These are phyloP conservation scores for Nixonia krombeini DNA, from an alignment of 1,140 invertebrate genomes.

Conservation along the genomic window DNA sequence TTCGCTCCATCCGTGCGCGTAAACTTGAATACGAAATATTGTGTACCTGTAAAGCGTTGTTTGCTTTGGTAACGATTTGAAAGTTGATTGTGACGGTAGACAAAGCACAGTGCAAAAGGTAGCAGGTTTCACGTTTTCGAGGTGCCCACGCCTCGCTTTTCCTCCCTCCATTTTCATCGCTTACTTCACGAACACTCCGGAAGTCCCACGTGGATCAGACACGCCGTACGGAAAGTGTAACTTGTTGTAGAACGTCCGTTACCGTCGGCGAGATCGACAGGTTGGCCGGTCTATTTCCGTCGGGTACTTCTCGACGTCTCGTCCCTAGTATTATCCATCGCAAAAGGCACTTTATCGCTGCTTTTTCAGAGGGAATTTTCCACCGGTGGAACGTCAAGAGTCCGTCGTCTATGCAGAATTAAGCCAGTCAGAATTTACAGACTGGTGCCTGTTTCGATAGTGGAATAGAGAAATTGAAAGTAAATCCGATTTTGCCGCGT, in stretches of 20 bases:
- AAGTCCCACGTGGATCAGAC: constrained; percentile 59
- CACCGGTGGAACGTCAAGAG: constrained; percentile 12
- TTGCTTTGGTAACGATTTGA: too few species aligned
- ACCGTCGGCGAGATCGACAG: constrained; percentile 57
- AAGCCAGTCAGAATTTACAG: constrained; percentile 17
- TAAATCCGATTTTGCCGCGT: too few species aligned
- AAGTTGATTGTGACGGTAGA: too few species aligned
- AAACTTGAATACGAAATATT: too few species aligned
- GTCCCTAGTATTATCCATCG: constrained; percentile 10
- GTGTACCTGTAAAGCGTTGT: too few species aligned
- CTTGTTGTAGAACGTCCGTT: constrained; percentile 63
- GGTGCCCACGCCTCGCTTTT: constrained; percentile 4
- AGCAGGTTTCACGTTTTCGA: not conserved
- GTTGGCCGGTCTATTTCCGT: constrained; percentile 32
- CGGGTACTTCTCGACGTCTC: constrained; percentile 20
- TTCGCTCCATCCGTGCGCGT: too few species aligned
- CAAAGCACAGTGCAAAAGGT: constrained; percentile 1
- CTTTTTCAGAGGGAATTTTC: constrained; percentile 16
- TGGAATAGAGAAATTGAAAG: too few species aligned
- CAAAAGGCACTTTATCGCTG: constrained; percentile 12
- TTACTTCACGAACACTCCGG: constrained; percentile 34
- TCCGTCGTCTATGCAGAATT: constrained; percentile 28
- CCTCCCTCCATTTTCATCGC: constrained; percentile 5
- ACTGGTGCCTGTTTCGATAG: too few species aligned
- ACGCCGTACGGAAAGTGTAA: constrained; percentile 58